phyloP scores from a whole-genome alignment of 2,888 invertebrate genomes.

The Thumatha senex region DNA sequence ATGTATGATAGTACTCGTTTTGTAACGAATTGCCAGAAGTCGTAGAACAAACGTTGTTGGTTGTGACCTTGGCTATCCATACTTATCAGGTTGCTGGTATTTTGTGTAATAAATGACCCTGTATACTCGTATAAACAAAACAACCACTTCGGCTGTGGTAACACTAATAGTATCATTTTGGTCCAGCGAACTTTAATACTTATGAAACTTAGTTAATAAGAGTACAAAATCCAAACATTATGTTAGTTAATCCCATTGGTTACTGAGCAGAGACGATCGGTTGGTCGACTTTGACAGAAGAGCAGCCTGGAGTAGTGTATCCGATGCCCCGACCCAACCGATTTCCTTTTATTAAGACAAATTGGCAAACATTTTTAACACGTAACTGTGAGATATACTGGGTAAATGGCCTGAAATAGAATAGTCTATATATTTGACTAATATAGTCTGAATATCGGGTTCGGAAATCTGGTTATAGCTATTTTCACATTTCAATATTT shows the following conservation, averaged over 20 bases:
- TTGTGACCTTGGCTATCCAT: no score
- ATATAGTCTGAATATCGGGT: conserved; percentile 20
- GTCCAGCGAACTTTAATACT: no score
- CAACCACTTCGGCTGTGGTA: no score
- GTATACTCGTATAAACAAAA: no score
- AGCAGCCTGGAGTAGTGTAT: conserved; percentile 56
- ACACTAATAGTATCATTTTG: no score
- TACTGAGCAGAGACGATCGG: conserved; percentile 41
- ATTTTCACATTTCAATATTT: no score
- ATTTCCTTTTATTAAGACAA: conserved; percentile 64
- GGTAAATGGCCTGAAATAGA: conserved; percentile 27
- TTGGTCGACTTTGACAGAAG: conserved; percentile 60
- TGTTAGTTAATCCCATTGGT: conserved; percentile 55
- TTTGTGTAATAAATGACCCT: no score
- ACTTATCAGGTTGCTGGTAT: no score
- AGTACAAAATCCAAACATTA: conserved; percentile 49
- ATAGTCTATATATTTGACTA: conserved; percentile 21
- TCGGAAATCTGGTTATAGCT: conserved; percentile 2
- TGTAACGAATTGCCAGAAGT: no score
- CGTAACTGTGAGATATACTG: conserved; percentile 46
- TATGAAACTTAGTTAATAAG: no score
- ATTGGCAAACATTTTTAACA: conserved; percentile 65
- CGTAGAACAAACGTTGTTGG: no score
- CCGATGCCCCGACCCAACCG: conserved; percentile 50
- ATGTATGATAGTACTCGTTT: no score